Base-by-base conservation (phyloP, 1,140 invertebrate genomes). In the Rhyacophila brunnea region DNA sequence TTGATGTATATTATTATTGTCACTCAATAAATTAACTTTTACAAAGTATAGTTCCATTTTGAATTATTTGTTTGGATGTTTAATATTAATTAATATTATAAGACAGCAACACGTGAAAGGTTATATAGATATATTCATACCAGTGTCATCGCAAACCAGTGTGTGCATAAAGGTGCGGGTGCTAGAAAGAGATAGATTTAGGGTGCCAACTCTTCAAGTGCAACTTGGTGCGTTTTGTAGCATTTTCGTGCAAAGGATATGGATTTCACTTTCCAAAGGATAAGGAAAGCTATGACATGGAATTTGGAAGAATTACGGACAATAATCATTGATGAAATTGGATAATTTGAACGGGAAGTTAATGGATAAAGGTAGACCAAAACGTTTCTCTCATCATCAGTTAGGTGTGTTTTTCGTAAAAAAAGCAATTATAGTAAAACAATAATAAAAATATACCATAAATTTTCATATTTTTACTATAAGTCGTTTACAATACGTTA, bases 91-190 rank as follows among this genome's bases (percentile, higher is more conserved):
- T 13, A 4, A 40, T 40, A 40, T n/a, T 13, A 15, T n/a, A 48
- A 48, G 46, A 32, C 23, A 48, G 19, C 19, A 48, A 48, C 43
- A 44, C 20, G 43, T 48, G 46, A 50, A 18, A 50, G 34, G 32
- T 50, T 18, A 50, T 61, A 55, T 44, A 38, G 19, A 40, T 50
- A 42, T 45, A 60, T 48, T 60, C 62, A 60, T 63, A 60, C 62
- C 62, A 64, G 45, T 60, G 52, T 53, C 54, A 63, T 59, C 57
- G 40, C 62, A 60, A 64, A 64, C 62, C 62, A 64, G 62, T 64
- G 62, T 64, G 62, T 64, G 62, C 62, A 60, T 64, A 56, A 44
- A 58, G 62, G 62, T 64, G 62, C 62, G 60, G 62, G 62, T 64
- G 62, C 62, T 64, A 64, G 50, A 64, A 63, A 58, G 48, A 64